phyloP scores from a whole-genome alignment of 2,888 invertebrate genomes.

The Catotricha subobsoleta region DNA sequence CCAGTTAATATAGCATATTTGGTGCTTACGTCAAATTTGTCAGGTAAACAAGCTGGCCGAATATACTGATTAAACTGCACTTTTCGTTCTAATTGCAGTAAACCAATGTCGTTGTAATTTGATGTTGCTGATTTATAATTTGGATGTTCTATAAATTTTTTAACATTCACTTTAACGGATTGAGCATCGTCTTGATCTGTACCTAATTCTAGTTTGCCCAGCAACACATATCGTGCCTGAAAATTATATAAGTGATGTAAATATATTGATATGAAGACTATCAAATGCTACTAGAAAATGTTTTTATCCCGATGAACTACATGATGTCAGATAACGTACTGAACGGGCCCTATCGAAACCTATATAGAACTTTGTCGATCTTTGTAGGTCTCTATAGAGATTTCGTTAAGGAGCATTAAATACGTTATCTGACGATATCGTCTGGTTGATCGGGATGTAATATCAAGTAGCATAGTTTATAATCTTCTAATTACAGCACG shows the following conservation, averaged over 20 bases:
- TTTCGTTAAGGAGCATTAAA: too few relatives aligned
- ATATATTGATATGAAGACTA: background rate
- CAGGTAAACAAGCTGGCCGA: slow-evolving; percentile 32
- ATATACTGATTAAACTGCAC: slow-evolving; percentile 26
- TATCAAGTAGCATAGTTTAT: too few relatives aligned
- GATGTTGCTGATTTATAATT: slow-evolving; percentile 25
- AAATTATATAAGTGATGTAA: slow-evolving; percentile 6
- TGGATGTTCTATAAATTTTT: slow-evolving; percentile 27
- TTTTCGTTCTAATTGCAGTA: slow-evolving; percentile 27
- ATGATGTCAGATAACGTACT: too few relatives aligned
- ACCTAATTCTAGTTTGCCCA: slow-evolving; percentile 25
- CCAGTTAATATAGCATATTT: slow-evolving; percentile 30
- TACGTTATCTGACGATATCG: too few relatives aligned
- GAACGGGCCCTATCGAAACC: too few relatives aligned
- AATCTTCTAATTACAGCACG: slow-evolving; percentile 4
- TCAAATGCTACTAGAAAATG: too few relatives aligned
- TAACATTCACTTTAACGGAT: slow-evolving; percentile 19
- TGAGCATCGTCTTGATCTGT: slow-evolving; percentile 19
- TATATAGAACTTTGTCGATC: too few relatives aligned
- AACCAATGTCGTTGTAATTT: slow-evolving; percentile 36
- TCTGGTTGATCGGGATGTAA: too few relatives aligned
- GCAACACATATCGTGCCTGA: slow-evolving; percentile 18
- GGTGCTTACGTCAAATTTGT: slow-evolving; percentile 11
- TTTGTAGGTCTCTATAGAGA: too few relatives aligned
- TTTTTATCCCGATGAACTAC: too few relatives aligned